phyloP scores from a whole-genome alignment of 2,113 vertebrate species.

The human (Homo sapiens) region GRCh38 chr7:125113001-125113500 shows the following conservation, averaged over 20 bases:
- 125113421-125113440: background rate
- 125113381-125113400: background rate
- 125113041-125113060: background rate
- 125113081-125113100: background rate
- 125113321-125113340: background rate
- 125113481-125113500: background rate
- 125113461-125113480: background rate
- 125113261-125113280: background rate
- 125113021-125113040: background rate
- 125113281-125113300: background rate
- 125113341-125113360: background rate
- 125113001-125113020: background rate
- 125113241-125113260: background rate
- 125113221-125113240: background rate
- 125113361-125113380: background rate
- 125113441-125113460: background rate
- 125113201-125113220: background rate
- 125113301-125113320: background rate
- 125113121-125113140: background rate
- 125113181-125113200: background rate
- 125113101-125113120: background rate
- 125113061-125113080: background rate
- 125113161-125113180: background rate
- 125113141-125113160: background rate
- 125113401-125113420: background rate